Evolutionary conservation across 1,140 invertebrate genomes (phyloP), one percentile per base, ranked within the genome.

Genomic region (Pseudobourletiella spinata): DNA sequence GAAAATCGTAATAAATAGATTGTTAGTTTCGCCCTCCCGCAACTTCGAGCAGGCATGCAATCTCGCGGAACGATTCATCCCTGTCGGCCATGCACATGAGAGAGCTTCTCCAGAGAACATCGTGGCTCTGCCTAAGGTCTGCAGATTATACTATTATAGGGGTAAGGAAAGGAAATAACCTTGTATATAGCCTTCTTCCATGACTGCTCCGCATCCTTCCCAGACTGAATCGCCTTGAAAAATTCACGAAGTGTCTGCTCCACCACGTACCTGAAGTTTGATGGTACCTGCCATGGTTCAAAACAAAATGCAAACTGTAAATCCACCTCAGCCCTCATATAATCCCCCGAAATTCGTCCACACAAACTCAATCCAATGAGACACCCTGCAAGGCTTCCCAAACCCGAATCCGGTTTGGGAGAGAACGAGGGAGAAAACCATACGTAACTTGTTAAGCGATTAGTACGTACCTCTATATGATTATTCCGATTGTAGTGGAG

Each of bases 141-240:
- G n/a, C n/a, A n/a, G n/a, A n/a, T n/a, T n/a, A n/a, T n/a, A n/a
- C 8, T 11, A 22, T 55, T 11, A 55, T 16, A 22, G 11, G 44
- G 44, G 44, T 11, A 39, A 11, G 32, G 8, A 39, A 39, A 39
- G 32, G 32, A 39, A 39, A 39, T 44, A 43, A 69, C 68, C 65
- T 99, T 99, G 83, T 99, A 99, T 78, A 99, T 99, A 69, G 92
- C 88, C 77, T 99, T 99, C 81, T 99, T 99, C 97, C 97, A 99
- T 65, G 94, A 98, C 74, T 97, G 95, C 77, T 99, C 97, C 25
- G 85, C 78, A 79, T 99, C 96, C 78, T 96, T 95, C 63, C 91
- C 91, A 71, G 86, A 83, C 75, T 93, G 86, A 71, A 99, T 91
- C 61, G 97, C 90, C 76, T 92, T 91, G 86, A 94, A 99, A 82